phyloP scores from a whole-genome alignment of 2,797 vertebrate species.

The Onychomys leucogaster region DNA sequence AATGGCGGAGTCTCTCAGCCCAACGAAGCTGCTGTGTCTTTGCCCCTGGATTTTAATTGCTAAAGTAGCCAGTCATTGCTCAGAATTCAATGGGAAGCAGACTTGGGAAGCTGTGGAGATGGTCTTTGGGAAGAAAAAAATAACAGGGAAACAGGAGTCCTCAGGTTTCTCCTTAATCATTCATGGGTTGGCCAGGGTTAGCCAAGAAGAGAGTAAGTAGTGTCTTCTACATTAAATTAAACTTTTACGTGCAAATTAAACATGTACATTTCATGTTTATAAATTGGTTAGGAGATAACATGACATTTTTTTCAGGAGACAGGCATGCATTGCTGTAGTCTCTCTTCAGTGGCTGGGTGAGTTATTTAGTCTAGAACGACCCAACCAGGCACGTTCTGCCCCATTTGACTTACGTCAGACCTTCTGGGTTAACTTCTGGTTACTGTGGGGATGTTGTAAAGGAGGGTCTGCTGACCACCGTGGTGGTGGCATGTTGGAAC shows the following conservation, averaged over 20 bases:
- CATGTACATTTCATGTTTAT: constrained; percentile 98
- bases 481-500: constrained; percentile 1
- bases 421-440: constrained; percentile 77
- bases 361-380: constrained; percentile 83
- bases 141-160: constrained; percentile 92
- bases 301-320: constrained; percentile 87
- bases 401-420: constrained; percentile 54
- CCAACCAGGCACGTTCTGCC: constrained; percentile 72
- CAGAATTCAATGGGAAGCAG: constrained; percentile 98
- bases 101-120: constrained; percentile 91
- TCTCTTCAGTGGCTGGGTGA: constrained; percentile 73
- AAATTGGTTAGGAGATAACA: constrained; percentile 91
- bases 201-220: constrained; percentile 93
- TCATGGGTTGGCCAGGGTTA: constrained; percentile 94
- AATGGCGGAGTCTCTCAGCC: constrained; percentile 99
- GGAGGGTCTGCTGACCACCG: constrained; percentile 51
- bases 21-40: constrained; percentile 99
- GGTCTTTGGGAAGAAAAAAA: constrained; percentile 91
- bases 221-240: constrained; percentile 95
- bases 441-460: constrained; percentile 65
- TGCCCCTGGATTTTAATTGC: constrained; percentile 99
- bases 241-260: constrained; percentile 98
- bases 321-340: constrained; percentile 75
- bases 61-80: constrained; percentile 99
- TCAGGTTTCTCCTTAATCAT: constrained; percentile 98